phyloP scores from a whole-genome alignment of 2,113 vertebrate species.

The Formicarius rufipectus region DNA sequence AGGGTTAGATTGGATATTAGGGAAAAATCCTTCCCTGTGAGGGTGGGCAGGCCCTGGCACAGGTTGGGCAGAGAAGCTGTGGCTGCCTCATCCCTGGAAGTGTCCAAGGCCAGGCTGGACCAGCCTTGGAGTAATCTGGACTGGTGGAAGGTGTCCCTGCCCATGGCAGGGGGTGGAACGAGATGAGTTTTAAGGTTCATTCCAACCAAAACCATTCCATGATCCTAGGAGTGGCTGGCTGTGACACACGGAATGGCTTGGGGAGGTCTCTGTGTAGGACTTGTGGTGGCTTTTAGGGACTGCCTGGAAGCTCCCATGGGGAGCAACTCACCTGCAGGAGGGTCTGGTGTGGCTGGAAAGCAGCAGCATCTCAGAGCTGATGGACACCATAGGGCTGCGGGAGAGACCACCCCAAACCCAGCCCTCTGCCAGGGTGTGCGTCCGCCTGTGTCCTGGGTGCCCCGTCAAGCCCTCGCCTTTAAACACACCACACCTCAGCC shows the following conservation, averaged over 20 bases:
- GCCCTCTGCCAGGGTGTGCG: background rate
- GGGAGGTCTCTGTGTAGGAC: background rate
- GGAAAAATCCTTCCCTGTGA: accelerated
- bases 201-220: background rate
- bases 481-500: accelerated
- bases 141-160: background rate
- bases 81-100: background rate
- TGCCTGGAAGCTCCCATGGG: background rate
- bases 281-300: background rate
- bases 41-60: background rate
- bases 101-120: accelerated
- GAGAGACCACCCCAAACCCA: background rate
- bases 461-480: accelerated
- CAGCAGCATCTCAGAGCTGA: background rate
- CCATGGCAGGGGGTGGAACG: accelerated
- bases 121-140: accelerated
- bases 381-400: background rate
- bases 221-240: accelerated
- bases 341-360: background rate
- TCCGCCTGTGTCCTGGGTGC: background rate
- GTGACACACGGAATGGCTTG: accelerated
- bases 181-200: background rate
- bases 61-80: background rate
- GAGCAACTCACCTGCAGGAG: background rate
- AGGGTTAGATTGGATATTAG: too few relatives aligned